These are phyloP conservation scores for Cheilosia grossa DNA, from an alignment of 2,888 invertebrate genomes.

Conservation along the genomic window DNA sequence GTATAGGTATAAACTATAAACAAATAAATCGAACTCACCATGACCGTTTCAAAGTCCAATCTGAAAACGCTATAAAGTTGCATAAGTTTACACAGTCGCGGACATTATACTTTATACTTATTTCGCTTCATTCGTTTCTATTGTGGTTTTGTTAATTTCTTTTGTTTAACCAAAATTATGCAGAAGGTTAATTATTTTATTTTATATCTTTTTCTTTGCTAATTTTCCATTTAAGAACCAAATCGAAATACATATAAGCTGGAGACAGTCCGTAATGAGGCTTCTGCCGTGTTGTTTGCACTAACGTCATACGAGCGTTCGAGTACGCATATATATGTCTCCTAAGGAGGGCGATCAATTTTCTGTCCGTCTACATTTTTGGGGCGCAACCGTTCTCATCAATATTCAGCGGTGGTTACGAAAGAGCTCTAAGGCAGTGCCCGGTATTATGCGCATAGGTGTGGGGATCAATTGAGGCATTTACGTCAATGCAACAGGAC, in stretches of 20 bases:
- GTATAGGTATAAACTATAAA: neutral
- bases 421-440: neutral
- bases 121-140: constrained; percentile 1
- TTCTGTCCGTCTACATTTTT: neutral
- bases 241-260: constrained; percentile 12
- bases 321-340: neutral
- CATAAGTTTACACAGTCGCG: constrained; percentile 50
- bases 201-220: constrained; percentile 2
- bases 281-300: constrained; percentile 16
- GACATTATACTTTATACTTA: neutral
- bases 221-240: constrained; percentile 40
- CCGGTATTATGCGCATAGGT: neutral
- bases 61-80: constrained; percentile 38
- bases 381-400: constrained; percentile 11
- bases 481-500: neutral
- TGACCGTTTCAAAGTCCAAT: constrained; percentile 25
- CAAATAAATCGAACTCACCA: constrained; percentile 17
- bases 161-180: constrained; percentile 33
- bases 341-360: constrained; percentile 1
- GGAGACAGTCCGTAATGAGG: constrained; percentile 32
- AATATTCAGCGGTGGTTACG: constrained; percentile 15
- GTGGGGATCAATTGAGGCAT: constrained; percentile 1
- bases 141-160: constrained; percentile 28
- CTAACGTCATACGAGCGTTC: constrained; percentile 24
- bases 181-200: constrained; percentile 45